A percentile compares a stretch with the other conserved stretches of the same genome.
Evolutionary conservation across 64 coral and sea anemone species (phyloP).

Genomic region (Anthopleura sola): DNA sequence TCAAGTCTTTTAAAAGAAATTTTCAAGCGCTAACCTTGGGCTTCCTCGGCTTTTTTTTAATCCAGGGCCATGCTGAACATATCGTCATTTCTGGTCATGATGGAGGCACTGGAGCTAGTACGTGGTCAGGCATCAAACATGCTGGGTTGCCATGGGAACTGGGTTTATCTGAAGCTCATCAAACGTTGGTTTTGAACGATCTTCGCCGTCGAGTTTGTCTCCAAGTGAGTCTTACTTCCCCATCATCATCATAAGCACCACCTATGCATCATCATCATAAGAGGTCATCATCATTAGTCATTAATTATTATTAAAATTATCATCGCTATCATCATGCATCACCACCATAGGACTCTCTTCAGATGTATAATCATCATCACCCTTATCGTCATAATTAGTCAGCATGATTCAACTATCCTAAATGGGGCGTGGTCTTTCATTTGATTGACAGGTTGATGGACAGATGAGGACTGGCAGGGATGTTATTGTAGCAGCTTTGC

Average conservation of each 20-base stretch:
- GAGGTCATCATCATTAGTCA: no score
- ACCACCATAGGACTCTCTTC: no score
- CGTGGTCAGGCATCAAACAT: slow-evolving; percentile 97
- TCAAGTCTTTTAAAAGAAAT: no score
- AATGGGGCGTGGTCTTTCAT: neutral
- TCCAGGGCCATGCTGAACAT: slow-evolving; percentile 90
- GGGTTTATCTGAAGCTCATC: slow-evolving; percentile 85
- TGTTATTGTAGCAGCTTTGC: slow-evolving; percentile 76
- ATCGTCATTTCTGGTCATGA: slow-evolving; percentile 95
- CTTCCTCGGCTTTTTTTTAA: no score
- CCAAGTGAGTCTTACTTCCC: slow-evolving; percentile 15
- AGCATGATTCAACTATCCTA: neutral
- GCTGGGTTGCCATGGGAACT: slow-evolving; percentile 99
- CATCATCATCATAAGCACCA: neutral
- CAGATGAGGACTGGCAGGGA: slow-evolving; percentile 95
- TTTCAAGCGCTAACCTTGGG: no score
- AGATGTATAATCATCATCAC: no score
- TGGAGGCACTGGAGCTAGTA: slow-evolving; percentile 93
- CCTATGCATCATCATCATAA: neutral
- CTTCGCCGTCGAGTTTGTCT: slow-evolving; percentile 80
- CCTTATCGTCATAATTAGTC: neutral
- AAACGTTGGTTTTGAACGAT: slow-evolving; percentile 89
- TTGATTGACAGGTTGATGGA: slow-evolving; percentile 68
- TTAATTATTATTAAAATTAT: neutral
- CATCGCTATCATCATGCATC: neutral